Conservation (phyloP, 1,140 invertebrate species). For the Bombus picipes region DNA sequence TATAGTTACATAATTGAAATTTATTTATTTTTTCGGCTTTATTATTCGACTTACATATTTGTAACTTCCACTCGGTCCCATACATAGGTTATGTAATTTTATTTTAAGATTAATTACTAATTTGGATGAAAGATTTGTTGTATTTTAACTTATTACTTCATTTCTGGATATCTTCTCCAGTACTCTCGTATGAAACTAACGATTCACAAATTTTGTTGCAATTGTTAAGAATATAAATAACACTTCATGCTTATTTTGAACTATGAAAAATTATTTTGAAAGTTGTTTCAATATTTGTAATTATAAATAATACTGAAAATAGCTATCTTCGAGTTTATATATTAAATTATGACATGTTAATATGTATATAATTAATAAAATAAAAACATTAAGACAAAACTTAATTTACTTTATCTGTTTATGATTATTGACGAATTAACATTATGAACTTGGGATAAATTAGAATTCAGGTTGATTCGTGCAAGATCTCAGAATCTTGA, state of each 20-base stretch:
- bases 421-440: not conserved
- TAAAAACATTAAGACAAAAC: not conserved
- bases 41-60: too few relatives aligned
- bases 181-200: not conserved
- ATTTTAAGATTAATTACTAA: not conserved
- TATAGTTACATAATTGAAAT: too few relatives aligned
- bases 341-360: constrained; percentile 23
- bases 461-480: not conserved
- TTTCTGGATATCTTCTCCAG: not conserved
- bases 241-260: constrained; percentile 3
- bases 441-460: not conserved
- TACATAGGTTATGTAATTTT: constrained; percentile 10
- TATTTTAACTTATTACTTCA: constrained; percentile 4
- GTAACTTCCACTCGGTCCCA: too few relatives aligned
- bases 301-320: constrained; percentile 14
- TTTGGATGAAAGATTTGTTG: not conserved
- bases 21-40: too few relatives aligned
- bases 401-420: not conserved
- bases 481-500: too few relatives aligned
- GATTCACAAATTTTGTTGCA: not conserved
- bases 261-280: not conserved
- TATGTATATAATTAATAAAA: constrained; percentile 3
- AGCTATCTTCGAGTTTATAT: not conserved
- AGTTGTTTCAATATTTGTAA: constrained; percentile 21
- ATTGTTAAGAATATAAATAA: not conserved